phyloP scores from a whole-genome alignment of 1,140 invertebrate species.

The Lasioglossum baleicum region DNA sequence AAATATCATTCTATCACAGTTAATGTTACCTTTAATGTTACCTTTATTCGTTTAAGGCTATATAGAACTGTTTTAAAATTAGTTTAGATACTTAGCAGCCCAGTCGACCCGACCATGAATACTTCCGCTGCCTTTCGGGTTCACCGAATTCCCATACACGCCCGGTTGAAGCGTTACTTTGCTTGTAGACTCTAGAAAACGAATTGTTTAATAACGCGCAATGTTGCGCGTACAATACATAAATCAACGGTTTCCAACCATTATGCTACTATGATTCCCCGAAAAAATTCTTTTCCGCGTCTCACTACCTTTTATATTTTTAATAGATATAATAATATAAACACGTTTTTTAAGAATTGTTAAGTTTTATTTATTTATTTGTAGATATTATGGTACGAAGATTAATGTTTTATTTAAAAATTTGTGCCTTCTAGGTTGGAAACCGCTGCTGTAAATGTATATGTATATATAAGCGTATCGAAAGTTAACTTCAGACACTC shows the following conservation, averaged over 20 bases:
- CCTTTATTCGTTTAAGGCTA: not conserved
- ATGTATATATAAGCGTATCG: too few relatives aligned
- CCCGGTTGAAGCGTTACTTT: slow-evolving; percentile 72
- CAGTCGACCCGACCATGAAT: slow-evolving; percentile 82
- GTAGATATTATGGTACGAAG: too few relatives aligned
- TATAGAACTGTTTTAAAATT: slow-evolving; percentile 45
- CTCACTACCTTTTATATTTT: too few relatives aligned
- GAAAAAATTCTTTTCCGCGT: too few relatives aligned
- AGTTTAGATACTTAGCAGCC: slow-evolving; percentile 83
- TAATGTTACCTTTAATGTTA: slow-evolving; percentile 25
- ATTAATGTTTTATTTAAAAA: too few relatives aligned
- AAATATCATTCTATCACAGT: slow-evolving; percentile 62
- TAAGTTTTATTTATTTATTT: too few relatives aligned
- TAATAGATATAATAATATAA: too few relatives aligned
- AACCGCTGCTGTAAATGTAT: too few relatives aligned
- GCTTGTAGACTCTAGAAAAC: slow-evolving; percentile 65
- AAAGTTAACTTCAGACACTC: slow-evolving; percentile 40
- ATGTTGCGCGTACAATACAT: not conserved
- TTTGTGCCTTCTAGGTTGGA: too few relatives aligned
- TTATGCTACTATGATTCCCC: too few relatives aligned
- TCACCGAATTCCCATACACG: slow-evolving; percentile 73
- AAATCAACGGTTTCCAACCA: too few relatives aligned
- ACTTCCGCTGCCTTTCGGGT: slow-evolving; percentile 74
- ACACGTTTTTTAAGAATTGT: too few relatives aligned
- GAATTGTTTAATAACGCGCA: not conserved